Evolutionary conservation across 2,113 vertebrate genomes (phyloP).

Genomic region (Oreochromis aureus): DNA sequence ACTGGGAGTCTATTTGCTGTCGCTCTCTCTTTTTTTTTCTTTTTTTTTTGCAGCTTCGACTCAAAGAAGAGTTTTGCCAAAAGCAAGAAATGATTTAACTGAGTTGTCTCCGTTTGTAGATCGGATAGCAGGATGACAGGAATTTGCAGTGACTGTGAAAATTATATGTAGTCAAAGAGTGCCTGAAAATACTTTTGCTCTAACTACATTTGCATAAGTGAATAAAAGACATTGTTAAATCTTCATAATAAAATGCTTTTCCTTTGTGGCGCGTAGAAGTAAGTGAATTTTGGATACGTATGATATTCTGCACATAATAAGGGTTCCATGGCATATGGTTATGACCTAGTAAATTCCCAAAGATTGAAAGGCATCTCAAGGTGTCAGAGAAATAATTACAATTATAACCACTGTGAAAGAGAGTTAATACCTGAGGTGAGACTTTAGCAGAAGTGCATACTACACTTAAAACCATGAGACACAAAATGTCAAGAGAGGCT

Average conservation of each 20-base stretch:
- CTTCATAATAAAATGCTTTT: not conserved
- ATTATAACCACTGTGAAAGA: not conserved
- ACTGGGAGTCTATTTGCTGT: not conserved
- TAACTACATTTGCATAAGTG: not conserved
- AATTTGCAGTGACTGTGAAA: not conserved
- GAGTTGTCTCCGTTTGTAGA: not conserved
- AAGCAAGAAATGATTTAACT: not conserved
- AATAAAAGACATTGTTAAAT: not conserved
- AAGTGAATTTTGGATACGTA: not conserved
- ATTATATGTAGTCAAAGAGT: not conserved
- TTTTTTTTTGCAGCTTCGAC: not conserved
- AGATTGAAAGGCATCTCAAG: not conserved
- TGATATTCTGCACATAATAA: not conserved
- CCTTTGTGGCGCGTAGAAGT: not conserved
- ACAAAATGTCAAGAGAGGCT: not conserved
- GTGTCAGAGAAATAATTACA: not conserved
- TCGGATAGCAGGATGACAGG: not conserved
- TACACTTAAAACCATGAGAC: not conserved
- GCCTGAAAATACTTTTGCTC: not conserved
- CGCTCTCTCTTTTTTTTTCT: not conserved
- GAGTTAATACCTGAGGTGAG: not conserved
- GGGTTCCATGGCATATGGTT: not conserved
- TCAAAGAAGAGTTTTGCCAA: not conserved
- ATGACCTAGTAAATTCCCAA: not conserved
- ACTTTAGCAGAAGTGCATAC: not conserved